Conservation (phyloP, 2,113 vertebrate genomes). For the Marcusenius ussheri region DNA sequence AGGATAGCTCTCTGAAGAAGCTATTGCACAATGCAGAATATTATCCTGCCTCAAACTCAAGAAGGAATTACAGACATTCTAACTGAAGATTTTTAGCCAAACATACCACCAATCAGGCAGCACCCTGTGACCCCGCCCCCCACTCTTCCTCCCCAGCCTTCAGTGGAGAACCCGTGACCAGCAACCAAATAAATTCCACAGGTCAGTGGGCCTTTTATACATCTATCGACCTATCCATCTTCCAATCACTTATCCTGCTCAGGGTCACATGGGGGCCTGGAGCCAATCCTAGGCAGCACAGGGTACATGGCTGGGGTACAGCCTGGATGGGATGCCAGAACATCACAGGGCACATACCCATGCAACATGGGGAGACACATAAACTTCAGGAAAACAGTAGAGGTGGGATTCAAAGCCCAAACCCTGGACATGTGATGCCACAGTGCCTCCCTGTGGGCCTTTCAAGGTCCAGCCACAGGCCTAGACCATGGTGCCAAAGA, state of each 20-base stretch:
- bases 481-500: background rate
- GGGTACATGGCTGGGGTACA: background rate
- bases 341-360: background rate
- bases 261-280: background rate
- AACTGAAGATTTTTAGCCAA: background rate
- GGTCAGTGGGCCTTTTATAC: slow-evolving; percentile 19
- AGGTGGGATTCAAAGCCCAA: background rate
- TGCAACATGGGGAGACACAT: background rate
- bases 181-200: slow-evolving; percentile 31
- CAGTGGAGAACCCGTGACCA: slow-evolving; percentile 31
- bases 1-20: background rate
- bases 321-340: background rate
- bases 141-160: slow-evolving; percentile 20
- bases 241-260: background rate
- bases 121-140: background rate
- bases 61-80: background rate
- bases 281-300: background rate
- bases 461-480: background rate
- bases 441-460: background rate
- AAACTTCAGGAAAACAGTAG: background rate
- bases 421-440: background rate
- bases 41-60: background rate
- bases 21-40: background rate
- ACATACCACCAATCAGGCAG: background rate
- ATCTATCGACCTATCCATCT: background rate